Conservation (phyloP, 1,140 invertebrate species). For the Musca domestica region DNA sequence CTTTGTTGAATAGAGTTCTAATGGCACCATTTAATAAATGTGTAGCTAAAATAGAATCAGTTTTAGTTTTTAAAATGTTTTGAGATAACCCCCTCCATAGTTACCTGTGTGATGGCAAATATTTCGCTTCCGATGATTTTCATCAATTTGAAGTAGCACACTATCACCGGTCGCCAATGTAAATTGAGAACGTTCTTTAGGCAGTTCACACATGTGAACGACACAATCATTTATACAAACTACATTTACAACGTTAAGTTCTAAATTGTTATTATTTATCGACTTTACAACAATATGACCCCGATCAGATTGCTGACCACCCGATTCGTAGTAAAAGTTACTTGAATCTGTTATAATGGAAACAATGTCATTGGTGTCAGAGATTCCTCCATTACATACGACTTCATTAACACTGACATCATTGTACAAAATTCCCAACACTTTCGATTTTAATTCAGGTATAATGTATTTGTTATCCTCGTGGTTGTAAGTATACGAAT, state of each 20-base stretch:
- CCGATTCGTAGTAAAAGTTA: slow-evolving; percentile 77
- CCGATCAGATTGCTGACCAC: slow-evolving; percentile 74
- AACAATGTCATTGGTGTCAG: slow-evolving; percentile 27
- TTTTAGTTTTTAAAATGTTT: not conserved
- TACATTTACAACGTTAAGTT: slow-evolving; percentile 65
- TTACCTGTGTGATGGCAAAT: slow-evolving; percentile 76
- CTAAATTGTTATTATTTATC: slow-evolving; percentile 53
- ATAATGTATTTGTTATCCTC: slow-evolving; percentile 59
- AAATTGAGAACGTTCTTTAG: slow-evolving; percentile 41
- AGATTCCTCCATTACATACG: slow-evolving; percentile 20
- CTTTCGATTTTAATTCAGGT: slow-evolving; percentile 57
- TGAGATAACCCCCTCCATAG: not conserved
- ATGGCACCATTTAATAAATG: slow-evolving; percentile 79
- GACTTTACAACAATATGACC: slow-evolving; percentile 57
- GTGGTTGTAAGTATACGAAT: slow-evolving; percentile 59
- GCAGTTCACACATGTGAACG: slow-evolving; percentile 69
- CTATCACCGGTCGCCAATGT: slow-evolving; percentile 54
- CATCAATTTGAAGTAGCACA: slow-evolving; percentile 62
- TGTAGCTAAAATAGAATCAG: slow-evolving; percentile 56
- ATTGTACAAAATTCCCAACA: slow-evolving; percentile 63
- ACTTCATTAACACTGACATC: slow-evolving; percentile 45
- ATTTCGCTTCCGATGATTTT: slow-evolving; percentile 60
- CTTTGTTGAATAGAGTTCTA: slow-evolving; percentile 61
- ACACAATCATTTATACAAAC: slow-evolving; percentile 68
- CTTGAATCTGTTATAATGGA: slow-evolving; percentile 68